Evolutionary conservation across 1,140 invertebrate species (phyloP).

Genomic region (Drosophila paulistorum): DNA sequence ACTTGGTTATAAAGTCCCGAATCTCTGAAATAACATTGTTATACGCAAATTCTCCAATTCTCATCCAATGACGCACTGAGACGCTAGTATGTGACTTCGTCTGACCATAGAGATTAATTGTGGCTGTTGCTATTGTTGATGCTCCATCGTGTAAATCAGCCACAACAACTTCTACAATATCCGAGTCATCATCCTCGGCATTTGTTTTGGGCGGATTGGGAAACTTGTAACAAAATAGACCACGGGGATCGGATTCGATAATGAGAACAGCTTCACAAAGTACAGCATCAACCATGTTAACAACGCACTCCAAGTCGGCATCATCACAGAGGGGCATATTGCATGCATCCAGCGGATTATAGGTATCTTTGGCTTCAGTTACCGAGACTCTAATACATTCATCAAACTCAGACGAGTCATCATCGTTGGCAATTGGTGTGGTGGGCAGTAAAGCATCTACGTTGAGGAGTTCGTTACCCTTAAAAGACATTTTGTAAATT

Average conservation of each 20-base stretch:
- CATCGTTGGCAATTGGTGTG: not conserved
- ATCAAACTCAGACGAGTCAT: not conserved
- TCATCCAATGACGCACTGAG: slow-evolving; percentile 24
- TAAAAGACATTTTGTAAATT: too few relatives aligned
- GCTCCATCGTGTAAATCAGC: not conserved
- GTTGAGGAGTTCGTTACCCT: too few relatives aligned
- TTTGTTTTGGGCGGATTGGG: not conserved
- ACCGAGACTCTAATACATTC: not conserved
- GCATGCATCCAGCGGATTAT: slow-evolving; percentile 18
- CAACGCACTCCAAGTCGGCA: slow-evolving; percentile 55
- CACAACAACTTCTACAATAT: not conserved
- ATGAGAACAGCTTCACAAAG: slow-evolving; percentile 55
- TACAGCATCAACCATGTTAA: slow-evolving; percentile 42
- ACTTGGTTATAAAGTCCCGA: slow-evolving; percentile 55
- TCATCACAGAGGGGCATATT: slow-evolving; percentile 55
- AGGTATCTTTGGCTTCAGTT: not conserved
- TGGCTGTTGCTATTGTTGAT: not conserved
- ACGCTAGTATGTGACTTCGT: slow-evolving; percentile 28
- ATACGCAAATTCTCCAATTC: slow-evolving; percentile 55
- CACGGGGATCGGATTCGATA: slow-evolving; percentile 57
- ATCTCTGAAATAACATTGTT: slow-evolving; percentile 50
- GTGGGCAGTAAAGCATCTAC: not conserved
- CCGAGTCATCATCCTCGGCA: not conserved
- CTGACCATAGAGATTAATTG: not conserved
- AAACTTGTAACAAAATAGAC: slow-evolving; percentile 57